Evolutionary conservation across 2,113 vertebrate genomes (phyloP).

Genomic region (Crotalus helleri): DNA sequence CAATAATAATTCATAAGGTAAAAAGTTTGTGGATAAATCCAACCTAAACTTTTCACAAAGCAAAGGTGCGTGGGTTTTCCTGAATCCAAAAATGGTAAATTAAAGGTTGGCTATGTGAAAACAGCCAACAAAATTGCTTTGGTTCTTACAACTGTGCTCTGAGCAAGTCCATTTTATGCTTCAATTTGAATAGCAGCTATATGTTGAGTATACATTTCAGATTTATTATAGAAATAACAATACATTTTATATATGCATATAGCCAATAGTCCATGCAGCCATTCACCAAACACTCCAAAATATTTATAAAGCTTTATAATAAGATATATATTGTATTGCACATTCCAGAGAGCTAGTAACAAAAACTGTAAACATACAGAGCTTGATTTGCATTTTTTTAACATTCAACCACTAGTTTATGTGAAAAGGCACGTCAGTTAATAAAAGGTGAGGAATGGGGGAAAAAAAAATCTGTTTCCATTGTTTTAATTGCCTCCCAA

Average conservation of each 20-base stretch:
- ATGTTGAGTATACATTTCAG: slow-evolving; percentile 22
- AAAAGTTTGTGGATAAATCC: no score
- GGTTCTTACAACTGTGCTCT: slow-evolving; percentile 28
- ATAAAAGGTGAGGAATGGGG: background rate
- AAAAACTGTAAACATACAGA: slow-evolving; percentile 28
- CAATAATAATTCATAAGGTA: no score
- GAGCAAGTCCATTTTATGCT: slow-evolving; percentile 37
- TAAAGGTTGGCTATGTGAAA: slow-evolving; percentile 9
- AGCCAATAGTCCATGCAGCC: background rate
- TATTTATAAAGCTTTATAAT: background rate
- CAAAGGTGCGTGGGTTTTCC: no score
- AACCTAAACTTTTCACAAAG: no score
- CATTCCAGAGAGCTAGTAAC: background rate
- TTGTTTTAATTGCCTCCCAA: slow-evolving; percentile 25
- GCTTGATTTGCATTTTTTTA: slow-evolving; percentile 28
- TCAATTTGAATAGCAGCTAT: slow-evolving; percentile 39
- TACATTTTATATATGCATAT: slow-evolving; percentile 49
- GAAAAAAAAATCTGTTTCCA: slow-evolving; percentile 34
- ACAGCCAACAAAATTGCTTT: slow-evolving; percentile 19
- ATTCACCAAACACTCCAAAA: slow-evolving; percentile 9
- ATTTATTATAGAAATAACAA: slow-evolving; percentile 9
- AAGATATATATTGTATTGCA: slow-evolving; percentile 14
- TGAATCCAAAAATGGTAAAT: no score
- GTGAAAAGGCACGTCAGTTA: slow-evolving; percentile 23
- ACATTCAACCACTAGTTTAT: slow-evolving; percentile 45